phyloP scores from a whole-genome alignment of 2,113 vertebrate genomes.

The Suncus etruscus region DNA sequence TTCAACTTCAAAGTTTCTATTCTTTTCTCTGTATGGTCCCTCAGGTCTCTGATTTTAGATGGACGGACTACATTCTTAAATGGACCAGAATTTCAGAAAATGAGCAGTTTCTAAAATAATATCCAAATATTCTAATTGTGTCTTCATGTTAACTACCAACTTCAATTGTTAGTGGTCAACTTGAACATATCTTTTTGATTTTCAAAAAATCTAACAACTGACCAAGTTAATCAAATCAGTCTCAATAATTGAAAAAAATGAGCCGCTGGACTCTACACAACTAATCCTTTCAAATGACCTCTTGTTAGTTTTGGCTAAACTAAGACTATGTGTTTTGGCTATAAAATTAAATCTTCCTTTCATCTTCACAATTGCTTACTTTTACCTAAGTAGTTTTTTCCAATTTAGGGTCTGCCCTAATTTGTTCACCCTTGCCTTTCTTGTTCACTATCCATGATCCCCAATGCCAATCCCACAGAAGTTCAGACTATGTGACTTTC shows the following conservation, averaged over 20 bases:
- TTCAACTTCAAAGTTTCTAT: background rate
- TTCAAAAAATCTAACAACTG: constrained; percentile 33
- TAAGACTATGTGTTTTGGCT: background rate
- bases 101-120: background rate
- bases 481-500: background rate
- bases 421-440: background rate
- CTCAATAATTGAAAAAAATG: constrained; percentile 28
- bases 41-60: background rate
- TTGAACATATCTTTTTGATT: constrained; percentile 2
- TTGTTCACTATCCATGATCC: background rate
- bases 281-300: constrained; percentile 8
- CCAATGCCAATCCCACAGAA: background rate
- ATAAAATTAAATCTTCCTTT: constrained; percentile 30
- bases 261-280: constrained; percentile 39
- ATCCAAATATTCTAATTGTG: background rate
- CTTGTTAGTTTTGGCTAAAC: constrained; percentile 7
- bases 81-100: background rate
- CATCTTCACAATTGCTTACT: background rate
- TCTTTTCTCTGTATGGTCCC: background rate
- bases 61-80: background rate
- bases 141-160: background rate
- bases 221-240: constrained; percentile 6
- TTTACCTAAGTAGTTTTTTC: background rate
- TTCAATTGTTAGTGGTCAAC: background rate
- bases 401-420: background rate